Conservation (phyloP, 2,888 invertebrate species). For the Andrena camellia region DNA sequence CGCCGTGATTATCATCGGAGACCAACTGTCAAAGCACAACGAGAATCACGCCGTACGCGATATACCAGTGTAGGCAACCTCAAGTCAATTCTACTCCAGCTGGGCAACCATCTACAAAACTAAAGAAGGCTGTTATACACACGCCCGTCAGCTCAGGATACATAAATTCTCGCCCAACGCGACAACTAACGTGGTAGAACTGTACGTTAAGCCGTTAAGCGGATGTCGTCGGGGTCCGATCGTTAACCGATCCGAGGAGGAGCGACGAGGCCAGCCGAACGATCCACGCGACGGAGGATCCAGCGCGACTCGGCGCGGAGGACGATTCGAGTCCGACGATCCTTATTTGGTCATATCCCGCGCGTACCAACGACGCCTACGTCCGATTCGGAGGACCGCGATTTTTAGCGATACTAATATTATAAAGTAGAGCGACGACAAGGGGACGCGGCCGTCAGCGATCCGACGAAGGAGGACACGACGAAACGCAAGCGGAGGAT, state of each 20-base stretch:
- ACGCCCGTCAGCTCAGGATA: slow-evolving; percentile 65
- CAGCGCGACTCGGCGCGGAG: background rate
- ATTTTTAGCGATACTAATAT: slow-evolving; percentile 68
- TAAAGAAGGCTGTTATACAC: slow-evolving; percentile 58
- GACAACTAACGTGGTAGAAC: slow-evolving; percentile 41
- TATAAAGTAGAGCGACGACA: slow-evolving; percentile 49
- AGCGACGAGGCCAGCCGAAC: slow-evolving; percentile 15
- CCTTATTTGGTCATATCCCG: slow-evolving; percentile 64
- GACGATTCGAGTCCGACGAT: slow-evolving; percentile 51
- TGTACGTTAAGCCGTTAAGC: slow-evolving; percentile 65
- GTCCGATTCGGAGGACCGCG: slow-evolving; percentile 68
- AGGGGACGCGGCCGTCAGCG: slow-evolving; percentile 23
- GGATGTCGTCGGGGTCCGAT: slow-evolving; percentile 33
- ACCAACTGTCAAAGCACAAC: slow-evolving; percentile 70
- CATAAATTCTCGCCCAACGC: slow-evolving; percentile 61
- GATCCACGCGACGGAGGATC: slow-evolving; percentile 17
- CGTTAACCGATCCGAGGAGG: slow-evolving; percentile 26
- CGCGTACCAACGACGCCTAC: slow-evolving; percentile 71
- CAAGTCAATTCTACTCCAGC: slow-evolving; percentile 70
- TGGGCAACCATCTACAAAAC: slow-evolving; percentile 66
- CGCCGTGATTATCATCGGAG: slow-evolving; percentile 60
- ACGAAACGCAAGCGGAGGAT: background rate
- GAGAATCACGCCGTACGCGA: slow-evolving; percentile 66
- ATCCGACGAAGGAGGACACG: slow-evolving; percentile 8
- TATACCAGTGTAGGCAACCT: slow-evolving; percentile 53